Evolutionary conservation across 2,797 vertebrate genomes (phyloP), one percentile per base, ranked within the genome.

Genomic region (Micropoecilia bifurca): DNA sequence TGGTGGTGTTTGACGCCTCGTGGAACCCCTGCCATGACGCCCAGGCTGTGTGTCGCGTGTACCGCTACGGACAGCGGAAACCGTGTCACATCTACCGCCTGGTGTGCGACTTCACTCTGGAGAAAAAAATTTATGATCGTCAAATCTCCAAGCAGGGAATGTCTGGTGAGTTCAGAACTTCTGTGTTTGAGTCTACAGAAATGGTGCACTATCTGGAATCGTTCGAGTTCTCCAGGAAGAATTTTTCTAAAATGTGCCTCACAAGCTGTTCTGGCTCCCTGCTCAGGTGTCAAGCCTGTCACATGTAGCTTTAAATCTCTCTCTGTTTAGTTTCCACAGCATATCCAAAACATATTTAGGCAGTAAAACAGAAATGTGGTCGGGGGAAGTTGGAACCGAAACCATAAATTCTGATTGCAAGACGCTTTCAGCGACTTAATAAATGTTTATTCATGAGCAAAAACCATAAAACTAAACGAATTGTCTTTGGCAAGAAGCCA

Each of bases 141-240:
- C 98, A 99, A 95, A 98, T 99, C 91, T 98, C 98, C 86, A 99
- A 99, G 92, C 98, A 99, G 95, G 97, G 98, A 91, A 99, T 99
- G 98, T 99, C 98, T 72, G 98, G 98, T 99, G 82, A 93, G 94
- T 81, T 1, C 4, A 12, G 22, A 12, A 18, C 9, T 12, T 39
- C 20, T 16, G 36, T 50, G 43, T 45, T 50, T 3, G 20, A 30
- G 41, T 10, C 25, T 57, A 57, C n/a, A 57, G 53, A 57, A n/a
- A 57, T 1, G 6, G 25, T n/a, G 53, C n/a, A n/a, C n/a, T 10
- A 36, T 20, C 61, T 8, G 3, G 33, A 66, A 18, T 9, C 1
- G 14, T 20, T 33, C 36, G 30, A 33, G 30, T 16, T 36, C 16
- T 8, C 12, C 36, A 63, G n/a, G 30, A 63, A 63, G 59, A 36